Conservation (phyloP, 2,113 vertebrate species). For the Gasterosteus nipponicus region DNA sequence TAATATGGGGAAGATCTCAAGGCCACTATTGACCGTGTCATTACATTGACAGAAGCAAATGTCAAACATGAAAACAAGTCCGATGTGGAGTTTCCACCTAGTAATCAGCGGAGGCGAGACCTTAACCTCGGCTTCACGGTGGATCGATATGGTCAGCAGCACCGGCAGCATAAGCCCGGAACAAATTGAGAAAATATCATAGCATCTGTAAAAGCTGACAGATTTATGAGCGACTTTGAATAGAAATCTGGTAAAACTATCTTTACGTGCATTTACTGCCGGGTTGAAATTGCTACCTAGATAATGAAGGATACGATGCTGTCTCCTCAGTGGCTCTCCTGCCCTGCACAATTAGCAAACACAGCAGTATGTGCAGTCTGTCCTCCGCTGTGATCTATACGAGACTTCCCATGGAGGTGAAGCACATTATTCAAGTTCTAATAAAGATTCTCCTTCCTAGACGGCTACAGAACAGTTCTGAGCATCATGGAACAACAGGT, state of each 20-base stretch:
- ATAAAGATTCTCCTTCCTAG: conserved; percentile 32
- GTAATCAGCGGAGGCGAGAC: conserved; percentile 28
- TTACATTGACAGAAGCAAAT: not conserved
- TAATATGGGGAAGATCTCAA: conserved; percentile 16
- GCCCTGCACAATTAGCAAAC: conserved; percentile 43
- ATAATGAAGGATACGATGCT: conserved; percentile 41
- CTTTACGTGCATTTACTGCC: conserved; percentile 44
- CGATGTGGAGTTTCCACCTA: conserved; percentile 9
- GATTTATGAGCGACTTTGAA: conserved; percentile 53
- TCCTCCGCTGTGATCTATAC: conserved; percentile 23
- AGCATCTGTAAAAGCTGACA: conserved; percentile 56
- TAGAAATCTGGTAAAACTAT: conserved; percentile 54
- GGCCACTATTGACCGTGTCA: conserved; percentile 1
- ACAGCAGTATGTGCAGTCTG: conserved; percentile 18
- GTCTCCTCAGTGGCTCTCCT: conserved; percentile 24
- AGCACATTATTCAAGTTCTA: conserved; percentile 32
- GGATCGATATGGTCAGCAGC: conserved; percentile 56
- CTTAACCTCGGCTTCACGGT: conserved; percentile 36
- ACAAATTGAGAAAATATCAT: conserved; percentile 58
- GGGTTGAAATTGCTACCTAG: conserved; percentile 29
- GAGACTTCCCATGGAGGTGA: not conserved
- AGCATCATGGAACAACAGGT: not conserved
- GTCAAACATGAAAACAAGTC: conserved; percentile 4
- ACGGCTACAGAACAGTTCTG: conserved; percentile 4
- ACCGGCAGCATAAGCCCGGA: conserved; percentile 44